These are phyloP conservation scores for rat (Rattus norvegicus) DNA, from an alignment of 2,113 vertebrate species.

Conservation along the genomic window GRCr8 NC_086022.1:72483001-72483500, in stretches of 20 bases:
- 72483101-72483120: conserved; percentile 81
- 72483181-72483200: conserved; percentile 78
- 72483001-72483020: neutral
- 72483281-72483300: neutral
- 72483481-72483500: conserved; percentile 63
- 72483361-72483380: conserved; percentile 80
- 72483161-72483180: conserved; percentile 81
- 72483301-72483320: neutral
- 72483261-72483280: conserved; percentile 78
- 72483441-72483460: conserved; percentile 78
- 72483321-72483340: conserved; percentile 76
- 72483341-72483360: conserved; percentile 82
- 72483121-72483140: conserved; percentile 82
- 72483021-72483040: neutral
- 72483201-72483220: conserved; percentile 82
- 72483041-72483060: neutral
- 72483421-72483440: conserved; percentile 85
- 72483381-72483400: conserved; percentile 65
- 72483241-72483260: conserved; percentile 79
- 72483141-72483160: conserved; percentile 66
- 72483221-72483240: conserved; percentile 76
- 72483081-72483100: conserved; percentile 83
- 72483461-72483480: conserved; percentile 78
- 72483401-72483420: neutral
- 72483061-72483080: neutral